Evolutionary conservation across 1,140 invertebrate species (phyloP).

Genomic region (Pogonus chalceus): DNA sequence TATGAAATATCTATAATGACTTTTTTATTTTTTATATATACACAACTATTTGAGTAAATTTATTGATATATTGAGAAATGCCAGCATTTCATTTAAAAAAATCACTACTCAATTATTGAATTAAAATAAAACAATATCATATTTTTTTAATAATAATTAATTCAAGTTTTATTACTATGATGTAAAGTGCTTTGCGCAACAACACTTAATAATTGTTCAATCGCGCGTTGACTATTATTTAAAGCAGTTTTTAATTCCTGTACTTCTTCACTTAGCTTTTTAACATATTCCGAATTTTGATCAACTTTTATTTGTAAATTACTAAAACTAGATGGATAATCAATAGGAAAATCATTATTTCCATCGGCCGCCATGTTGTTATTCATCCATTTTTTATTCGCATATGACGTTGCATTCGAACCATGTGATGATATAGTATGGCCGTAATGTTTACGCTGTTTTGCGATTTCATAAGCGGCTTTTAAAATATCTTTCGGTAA

Average conservation of each 20-base stretch:
- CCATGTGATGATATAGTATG: conserved; percentile 52
- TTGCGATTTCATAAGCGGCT: conserved; percentile 63
- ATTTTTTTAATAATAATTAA: no score
- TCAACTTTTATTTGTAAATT: conserved; percentile 49
- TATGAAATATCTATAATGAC: no score
- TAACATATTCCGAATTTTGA: conserved; percentile 49
- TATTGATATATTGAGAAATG: no score
- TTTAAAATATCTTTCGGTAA: conserved; percentile 63
- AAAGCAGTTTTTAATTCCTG: conserved; percentile 44
- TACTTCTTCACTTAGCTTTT: conserved; percentile 48
- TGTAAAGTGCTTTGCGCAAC: conserved; percentile 5
- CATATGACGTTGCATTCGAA: conserved; percentile 43
- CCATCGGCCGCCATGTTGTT: conserved; percentile 45
- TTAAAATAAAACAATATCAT: no score
- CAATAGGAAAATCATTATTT: conserved; percentile 39
- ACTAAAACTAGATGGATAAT: conserved; percentile 37
- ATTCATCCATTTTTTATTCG: conserved; percentile 50
- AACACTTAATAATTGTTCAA: conserved; percentile 21
- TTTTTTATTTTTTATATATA: no score
- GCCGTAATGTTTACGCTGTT: conserved; percentile 54
- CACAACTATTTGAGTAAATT: no score
- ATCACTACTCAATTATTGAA: no score
- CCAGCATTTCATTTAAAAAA: no score
- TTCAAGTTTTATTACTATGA: not conserved
- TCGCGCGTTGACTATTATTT: conserved; percentile 23